Evolutionary conservation across 2,113 vertebrate genomes (phyloP), one percentile per base, ranked within the genome.

Genomic region (Sinocyclocheilus grahami): DNA sequence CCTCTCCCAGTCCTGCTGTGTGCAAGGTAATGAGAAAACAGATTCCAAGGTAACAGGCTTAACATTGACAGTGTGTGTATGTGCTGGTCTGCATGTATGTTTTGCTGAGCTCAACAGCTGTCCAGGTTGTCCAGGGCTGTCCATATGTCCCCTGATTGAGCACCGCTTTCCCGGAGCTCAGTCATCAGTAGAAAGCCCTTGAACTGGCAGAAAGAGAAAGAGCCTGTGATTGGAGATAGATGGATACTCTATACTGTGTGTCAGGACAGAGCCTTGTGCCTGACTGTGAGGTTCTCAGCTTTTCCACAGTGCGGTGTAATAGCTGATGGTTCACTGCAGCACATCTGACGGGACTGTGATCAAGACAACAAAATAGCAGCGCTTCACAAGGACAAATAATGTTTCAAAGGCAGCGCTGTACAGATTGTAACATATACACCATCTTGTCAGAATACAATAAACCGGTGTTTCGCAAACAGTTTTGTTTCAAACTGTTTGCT

Each of bases 21-120:
- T 11, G 39, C 79, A 86, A 81, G 88, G 88, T 89, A 89, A 82
- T 20, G 9, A 82, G 63, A 69, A 82, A 24, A 46, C 60, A 81
- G 37, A 80, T 65, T 81, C 33, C 55, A 16, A 37, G 37, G 20
- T n/a, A 81, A 5, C 0, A 4, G 20, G 37, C 16, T 81, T 62
- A 13, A 58, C 30, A 24, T 27, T 74, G 60, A 0, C 74, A 75
- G 42, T 33, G n/a, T 80, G 76, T 81, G 13, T 80, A 37, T 86
- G 30, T 48, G 1, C 79, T 39, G n/a, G 39, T 69, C 14, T 69
- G 42, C 63, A 20, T 30, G 18, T 30, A 67, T 82, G 63, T 82
- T 82, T 82, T 82, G 78, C 78, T 81, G 78, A 81, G 78, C 60
- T 65, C 13, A 24, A 65, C 78, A 81, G 60, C 39, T n/a, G n/a